Evolutionary conservation across 2,888 invertebrate species (phyloP), one percentile per base, ranked within the genome.

Genomic region (Cotesia congregata): DNA sequence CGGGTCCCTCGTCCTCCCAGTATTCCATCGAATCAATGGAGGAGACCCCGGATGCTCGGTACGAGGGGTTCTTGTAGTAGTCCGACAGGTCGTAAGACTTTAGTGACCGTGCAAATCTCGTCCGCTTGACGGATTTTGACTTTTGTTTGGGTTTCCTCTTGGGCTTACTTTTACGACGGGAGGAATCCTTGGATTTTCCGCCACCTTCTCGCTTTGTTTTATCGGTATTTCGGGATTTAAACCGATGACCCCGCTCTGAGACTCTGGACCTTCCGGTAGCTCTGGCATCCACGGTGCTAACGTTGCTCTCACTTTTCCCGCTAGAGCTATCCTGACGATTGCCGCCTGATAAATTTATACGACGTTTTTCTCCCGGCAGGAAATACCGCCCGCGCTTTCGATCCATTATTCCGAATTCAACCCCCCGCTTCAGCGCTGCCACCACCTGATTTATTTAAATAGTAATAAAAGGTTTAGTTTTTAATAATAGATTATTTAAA

Each of bases 341-440:
- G 62, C 6, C 15, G 62, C n/a, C n/a, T 59, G 67, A 67, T 64
- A 41, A 12, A 73, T 67, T 65, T 60, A 41, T 67, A 59, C 60
- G 72, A 67, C 60, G 75, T 73, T 75, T 78, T 20, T 70, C 73
- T 64, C 72, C 77, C 12, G 72, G 41, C 17, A 83, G 68, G 40
- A 80, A 79, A 70, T 85, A 85, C 71, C 82, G 81, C 17, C 83
- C 85, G 9, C 80, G 78, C 5, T 75, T 79, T 38, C 80, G 79
- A 61, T 83, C 84, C 76, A 85, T 74, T 30, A 85, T 79, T 5
- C 84, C 84, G 71, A 83, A 84, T 71, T 85, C 83, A 0, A 85
- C 79, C 30, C 82, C 80, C 6, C 84, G 83, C 61, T 82, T 84
- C 39, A 85, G 76, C 0, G 84, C 84, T 5, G 81, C 78, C 1